Evolutionary conservation across 2,888 invertebrate genomes (phyloP).

Genomic region (Formica aserva): DNA sequence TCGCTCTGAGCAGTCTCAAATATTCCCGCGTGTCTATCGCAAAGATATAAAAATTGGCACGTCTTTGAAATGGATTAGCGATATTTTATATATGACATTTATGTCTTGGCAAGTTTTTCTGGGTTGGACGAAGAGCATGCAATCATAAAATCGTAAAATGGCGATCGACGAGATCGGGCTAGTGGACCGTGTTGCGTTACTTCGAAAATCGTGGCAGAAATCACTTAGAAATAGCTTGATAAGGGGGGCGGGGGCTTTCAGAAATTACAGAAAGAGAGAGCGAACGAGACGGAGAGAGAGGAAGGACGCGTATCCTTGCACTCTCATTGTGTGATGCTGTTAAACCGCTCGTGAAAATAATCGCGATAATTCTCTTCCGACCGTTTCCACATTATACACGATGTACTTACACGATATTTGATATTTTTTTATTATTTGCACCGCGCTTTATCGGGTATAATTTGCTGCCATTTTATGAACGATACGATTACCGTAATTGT

Average conservation of each 20-base stretch:
- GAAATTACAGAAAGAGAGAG: slow-evolving; percentile 23
- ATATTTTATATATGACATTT: neutral
- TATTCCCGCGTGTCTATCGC: neutral
- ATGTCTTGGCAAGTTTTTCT: neutral
- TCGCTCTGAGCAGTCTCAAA: neutral
- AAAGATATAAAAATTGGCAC: neutral
- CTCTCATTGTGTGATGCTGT: neutral
- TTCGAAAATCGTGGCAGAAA: slow-evolving; percentile 52
- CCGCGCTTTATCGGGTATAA: neutral
- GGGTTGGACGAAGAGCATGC: neutral
- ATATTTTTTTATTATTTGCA: neutral
- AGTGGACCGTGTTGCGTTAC: neutral
- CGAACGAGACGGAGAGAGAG: slow-evolving; percentile 8
- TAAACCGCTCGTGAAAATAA: slow-evolving; percentile 23
- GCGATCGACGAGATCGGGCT: neutral
- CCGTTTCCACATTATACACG: slow-evolving; percentile 9
- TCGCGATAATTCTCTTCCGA: slow-evolving; percentile 6
- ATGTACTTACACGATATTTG: slow-evolving; percentile 7
- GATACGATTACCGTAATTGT: neutral
- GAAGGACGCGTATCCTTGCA: neutral
- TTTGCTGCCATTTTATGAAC: slow-evolving; percentile 7
- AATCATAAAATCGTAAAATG: neutral
- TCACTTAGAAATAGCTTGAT: slow-evolving; percentile 17
- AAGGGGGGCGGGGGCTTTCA: neutral
- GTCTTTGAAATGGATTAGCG: neutral